Conservation (phyloP, 1,140 invertebrate genomes). For the Drosophila ohnishii region DNA sequence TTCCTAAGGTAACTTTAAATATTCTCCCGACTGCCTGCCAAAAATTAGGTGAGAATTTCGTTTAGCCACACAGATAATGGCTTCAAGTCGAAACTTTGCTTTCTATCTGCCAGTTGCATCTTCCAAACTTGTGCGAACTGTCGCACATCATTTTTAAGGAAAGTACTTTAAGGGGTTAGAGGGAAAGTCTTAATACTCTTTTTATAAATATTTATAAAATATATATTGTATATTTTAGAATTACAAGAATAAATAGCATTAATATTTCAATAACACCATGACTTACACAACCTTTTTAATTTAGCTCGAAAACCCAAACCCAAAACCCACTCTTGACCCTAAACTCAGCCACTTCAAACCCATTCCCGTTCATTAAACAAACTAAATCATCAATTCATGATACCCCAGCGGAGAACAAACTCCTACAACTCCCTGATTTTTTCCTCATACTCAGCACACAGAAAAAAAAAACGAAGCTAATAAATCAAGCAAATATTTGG, state of each 20-base stretch:
- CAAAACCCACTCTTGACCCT: not conserved
- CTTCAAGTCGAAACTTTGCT: slow-evolving; percentile 48
- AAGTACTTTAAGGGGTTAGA: not conserved
- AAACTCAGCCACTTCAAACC: not conserved
- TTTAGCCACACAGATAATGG: slow-evolving; percentile 29
- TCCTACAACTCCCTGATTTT: slow-evolving; percentile 44
- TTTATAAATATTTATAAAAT: not conserved
- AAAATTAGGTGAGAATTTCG: slow-evolving; percentile 74
- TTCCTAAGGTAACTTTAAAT: slow-evolving; percentile 64
- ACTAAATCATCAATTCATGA: slow-evolving; percentile 21
- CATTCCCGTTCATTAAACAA: slow-evolving; percentile 27
- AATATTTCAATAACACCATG: not conserved
- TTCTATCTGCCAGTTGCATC: slow-evolving; percentile 65
- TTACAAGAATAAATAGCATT: not conserved
- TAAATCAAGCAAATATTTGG: slow-evolving; percentile 82
- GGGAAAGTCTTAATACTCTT: not conserved
- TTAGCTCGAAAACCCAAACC: not conserved
- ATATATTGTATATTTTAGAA: too few relatives aligned
- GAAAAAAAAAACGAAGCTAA: slow-evolving; percentile 62
- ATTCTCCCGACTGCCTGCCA: slow-evolving; percentile 48
- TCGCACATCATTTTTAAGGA: slow-evolving; percentile 57
- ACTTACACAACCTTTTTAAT: not conserved
- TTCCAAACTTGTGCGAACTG: slow-evolving; percentile 65
- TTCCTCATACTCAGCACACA: slow-evolving; percentile 48
- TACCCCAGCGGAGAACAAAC: slow-evolving; percentile 27